Percentiles rank a stretch among this genome's conserved stretches.
Conservation (phyloP, 2,888 invertebrate genomes). For the Lycaena phlaeas region DNA sequence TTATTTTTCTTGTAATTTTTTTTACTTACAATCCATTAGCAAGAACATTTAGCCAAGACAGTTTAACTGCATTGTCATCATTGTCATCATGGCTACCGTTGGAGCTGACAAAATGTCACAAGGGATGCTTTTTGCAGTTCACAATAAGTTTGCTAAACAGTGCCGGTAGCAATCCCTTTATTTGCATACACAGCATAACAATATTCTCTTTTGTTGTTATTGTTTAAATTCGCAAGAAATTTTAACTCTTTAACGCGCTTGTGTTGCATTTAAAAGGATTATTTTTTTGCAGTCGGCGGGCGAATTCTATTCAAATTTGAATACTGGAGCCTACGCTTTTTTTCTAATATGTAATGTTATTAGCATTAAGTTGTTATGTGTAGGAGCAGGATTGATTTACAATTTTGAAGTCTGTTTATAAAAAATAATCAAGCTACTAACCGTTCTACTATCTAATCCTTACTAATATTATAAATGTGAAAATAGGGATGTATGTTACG, state of each 20-base stretch:
- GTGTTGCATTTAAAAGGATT: slow-evolving; percentile 31
- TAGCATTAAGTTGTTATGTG: too few species aligned
- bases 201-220: slow-evolving; percentile 40
- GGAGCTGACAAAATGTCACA: slow-evolving; percentile 1
- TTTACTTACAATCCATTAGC: not conserved
- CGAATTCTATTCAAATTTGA: not conserved
- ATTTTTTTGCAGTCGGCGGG: not conserved
- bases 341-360: too few species aligned
- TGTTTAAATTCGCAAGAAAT: slow-evolving; percentile 37
- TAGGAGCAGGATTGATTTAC: too few species aligned
- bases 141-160: slow-evolving; percentile 38
- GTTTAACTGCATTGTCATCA: slow-evolving; percentile 7
- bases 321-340: too few species aligned
- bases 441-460: too few species aligned
- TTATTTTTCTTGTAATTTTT: not conserved
- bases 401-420: too few species aligned
- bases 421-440: too few species aligned
- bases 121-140: slow-evolving; percentile 20
- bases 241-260: slow-evolving; percentile 52
- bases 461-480: too few species aligned
- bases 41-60: slow-evolving; percentile 3
- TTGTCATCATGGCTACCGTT: slow-evolving; percentile 30
- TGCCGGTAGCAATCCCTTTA: slow-evolving; percentile 67
- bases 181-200: slow-evolving; percentile 64
- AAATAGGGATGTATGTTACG: too few species aligned